Evolutionary conservation across 2,797 vertebrate genomes (phyloP).

Genomic region (Sebastes iracundus): DNA sequence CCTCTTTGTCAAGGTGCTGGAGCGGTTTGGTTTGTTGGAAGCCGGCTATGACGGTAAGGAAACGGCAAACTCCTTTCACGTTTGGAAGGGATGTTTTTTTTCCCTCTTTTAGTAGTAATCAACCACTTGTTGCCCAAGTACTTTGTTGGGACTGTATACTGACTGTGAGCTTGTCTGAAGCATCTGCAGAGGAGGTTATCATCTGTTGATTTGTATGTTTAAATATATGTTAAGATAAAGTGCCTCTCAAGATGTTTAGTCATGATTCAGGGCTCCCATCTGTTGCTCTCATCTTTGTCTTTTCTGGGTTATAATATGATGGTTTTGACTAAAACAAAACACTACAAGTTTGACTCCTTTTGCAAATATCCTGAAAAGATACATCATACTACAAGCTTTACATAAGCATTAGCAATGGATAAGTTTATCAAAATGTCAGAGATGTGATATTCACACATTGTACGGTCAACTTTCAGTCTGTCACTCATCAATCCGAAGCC

Average conservation of each 20-base stretch:
- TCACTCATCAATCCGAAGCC: neutral
- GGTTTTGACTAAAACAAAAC: neutral
- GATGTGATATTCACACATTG: neutral
- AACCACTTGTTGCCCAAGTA: constrained; percentile 13
- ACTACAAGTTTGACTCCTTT: neutral
- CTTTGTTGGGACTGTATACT: neutral
- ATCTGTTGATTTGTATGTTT: neutral
- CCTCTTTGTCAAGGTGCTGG: constrained; percentile 96
- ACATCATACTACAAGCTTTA: neutral
- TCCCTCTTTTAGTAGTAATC: neutral
- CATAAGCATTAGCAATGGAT: neutral
- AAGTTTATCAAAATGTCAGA: neutral
- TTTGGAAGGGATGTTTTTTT: neutral
- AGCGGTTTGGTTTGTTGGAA: constrained; percentile 96
- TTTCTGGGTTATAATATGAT: neutral
- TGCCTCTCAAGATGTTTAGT: neutral
- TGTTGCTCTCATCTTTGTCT: constrained; percentile 1
- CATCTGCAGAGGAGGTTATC: neutral
- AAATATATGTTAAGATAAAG: neutral
- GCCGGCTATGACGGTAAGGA: constrained; percentile 93
- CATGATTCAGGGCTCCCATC: neutral
- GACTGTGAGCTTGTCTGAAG: neutral
- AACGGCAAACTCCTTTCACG: constrained; percentile 1
- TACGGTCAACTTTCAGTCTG: neutral
- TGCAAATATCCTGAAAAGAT: neutral